phyloP scores from a whole-genome alignment of 2,888 invertebrate species.

The Ditula angustiorana region DNA sequence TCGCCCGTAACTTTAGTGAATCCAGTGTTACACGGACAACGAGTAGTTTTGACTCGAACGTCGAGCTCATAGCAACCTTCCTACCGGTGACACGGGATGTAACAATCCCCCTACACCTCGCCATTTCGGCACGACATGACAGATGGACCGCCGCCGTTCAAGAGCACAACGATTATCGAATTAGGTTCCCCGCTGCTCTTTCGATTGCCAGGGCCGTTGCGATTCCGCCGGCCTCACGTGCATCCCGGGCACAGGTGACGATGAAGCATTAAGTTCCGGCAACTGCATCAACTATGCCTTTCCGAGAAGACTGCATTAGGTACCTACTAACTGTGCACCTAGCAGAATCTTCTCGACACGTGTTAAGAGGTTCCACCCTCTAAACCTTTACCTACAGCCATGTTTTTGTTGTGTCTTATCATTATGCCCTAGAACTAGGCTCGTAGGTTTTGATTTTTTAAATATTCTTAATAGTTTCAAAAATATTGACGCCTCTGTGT shows the following conservation, averaged over 20 bases:
- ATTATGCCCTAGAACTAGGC: too few relatives aligned
- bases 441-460: too few relatives aligned
- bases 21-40: too few relatives aligned
- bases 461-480: too few relatives aligned
- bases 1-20: too few relatives aligned
- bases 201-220: constrained; percentile 80
- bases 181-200: constrained; percentile 81
- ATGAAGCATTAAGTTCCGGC: constrained; percentile 5
- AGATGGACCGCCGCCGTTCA: constrained; percentile 75
- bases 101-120: constrained; percentile 48
- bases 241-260: constrained; percentile 52
- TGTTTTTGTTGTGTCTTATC: too few relatives aligned
- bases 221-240: constrained; percentile 60
- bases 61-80: constrained; percentile 13
- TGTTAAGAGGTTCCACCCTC: too few relatives aligned
- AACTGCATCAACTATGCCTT: neutral
- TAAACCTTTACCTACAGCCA: too few relatives aligned
- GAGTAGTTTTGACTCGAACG: neutral
- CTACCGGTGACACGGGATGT: constrained; percentile 22
- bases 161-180: constrained; percentile 82
- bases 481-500: too few relatives aligned
- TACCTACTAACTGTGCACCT: too few relatives aligned
- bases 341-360: too few relatives aligned
- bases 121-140: constrained; percentile 60
- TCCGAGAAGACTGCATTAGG: neutral